Percentiles rank a stretch among this genome's conserved stretches.
These are phyloP conservation scores for Geococcyx californianus DNA, from an alignment of 2,113 vertebrate species.

Conservation along the genomic window DNA sequence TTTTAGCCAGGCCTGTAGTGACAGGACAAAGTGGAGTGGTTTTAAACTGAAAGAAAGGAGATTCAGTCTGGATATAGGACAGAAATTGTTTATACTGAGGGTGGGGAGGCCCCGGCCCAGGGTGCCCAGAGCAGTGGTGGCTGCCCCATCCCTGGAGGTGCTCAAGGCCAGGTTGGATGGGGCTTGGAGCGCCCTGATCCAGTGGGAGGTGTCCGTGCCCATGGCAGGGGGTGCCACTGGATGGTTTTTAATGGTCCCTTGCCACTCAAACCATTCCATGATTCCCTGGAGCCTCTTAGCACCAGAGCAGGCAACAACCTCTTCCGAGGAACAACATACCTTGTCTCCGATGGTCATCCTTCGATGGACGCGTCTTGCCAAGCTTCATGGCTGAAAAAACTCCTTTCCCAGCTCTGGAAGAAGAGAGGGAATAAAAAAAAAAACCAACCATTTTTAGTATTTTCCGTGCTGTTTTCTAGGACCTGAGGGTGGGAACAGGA, in stretches of 20 bases:
- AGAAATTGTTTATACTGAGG: rapidly evolving
- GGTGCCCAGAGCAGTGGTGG: background rate
- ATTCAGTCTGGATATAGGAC: rapidly evolving
- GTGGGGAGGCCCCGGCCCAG: background rate
- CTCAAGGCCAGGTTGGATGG: rapidly evolving
- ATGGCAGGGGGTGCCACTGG: rapidly evolving
- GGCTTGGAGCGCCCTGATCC: rapidly evolving
- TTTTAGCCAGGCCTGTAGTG: rapidly evolving
- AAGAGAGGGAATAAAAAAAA: background rate
- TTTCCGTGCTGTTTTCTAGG: background rate
- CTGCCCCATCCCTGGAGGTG: background rate
- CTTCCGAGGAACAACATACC: constrained; percentile 55
- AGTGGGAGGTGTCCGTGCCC: rapidly evolving
- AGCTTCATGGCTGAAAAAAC: constrained; percentile 93
- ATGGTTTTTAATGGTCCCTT: rapidly evolving
- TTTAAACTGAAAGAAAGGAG: background rate
- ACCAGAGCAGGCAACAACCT: background rate
- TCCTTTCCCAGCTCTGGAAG: constrained; percentile 84
- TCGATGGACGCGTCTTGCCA: constrained; percentile 81
- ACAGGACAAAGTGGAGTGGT: background rate
- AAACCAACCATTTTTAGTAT: rapidly evolving
- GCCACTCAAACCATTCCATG: background rate
- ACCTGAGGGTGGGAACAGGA: rapidly evolving
- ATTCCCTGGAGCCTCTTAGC: background rate
- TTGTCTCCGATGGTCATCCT: constrained; percentile 83